Evolutionary conservation across 2,113 vertebrate species (phyloP).

Genomic region (Telmatochromis sp.): DNA sequence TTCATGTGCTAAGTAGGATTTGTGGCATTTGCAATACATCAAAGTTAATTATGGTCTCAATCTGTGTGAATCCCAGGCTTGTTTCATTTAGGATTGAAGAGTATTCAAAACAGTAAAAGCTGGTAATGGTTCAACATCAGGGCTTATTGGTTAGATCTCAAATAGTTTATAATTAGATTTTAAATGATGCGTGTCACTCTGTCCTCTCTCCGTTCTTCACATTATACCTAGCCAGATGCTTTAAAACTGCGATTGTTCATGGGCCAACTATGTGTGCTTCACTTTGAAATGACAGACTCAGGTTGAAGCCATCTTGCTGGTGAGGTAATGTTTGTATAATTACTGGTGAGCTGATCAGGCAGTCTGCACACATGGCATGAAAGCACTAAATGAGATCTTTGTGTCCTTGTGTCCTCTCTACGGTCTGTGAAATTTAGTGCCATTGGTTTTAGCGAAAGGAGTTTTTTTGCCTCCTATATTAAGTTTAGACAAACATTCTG

Average conservation of each 20-base stretch:
- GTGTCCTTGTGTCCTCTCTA: background rate
- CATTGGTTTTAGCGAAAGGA: background rate
- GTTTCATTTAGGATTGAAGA: slow-evolving; percentile 8
- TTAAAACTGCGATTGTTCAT: background rate
- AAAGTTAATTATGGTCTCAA: slow-evolving; percentile 41
- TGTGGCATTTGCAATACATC: slow-evolving; percentile 56
- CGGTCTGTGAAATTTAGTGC: background rate
- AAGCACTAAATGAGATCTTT: background rate
- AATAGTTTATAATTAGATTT: background rate
- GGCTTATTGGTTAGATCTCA: background rate
- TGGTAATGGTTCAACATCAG: background rate
- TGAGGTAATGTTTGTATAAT: background rate
- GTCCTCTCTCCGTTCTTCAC: background rate
- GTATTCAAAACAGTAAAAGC: background rate
- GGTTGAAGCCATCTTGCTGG: background rate
- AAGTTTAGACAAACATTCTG: background rate
- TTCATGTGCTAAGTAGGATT: slow-evolving; percentile 77
- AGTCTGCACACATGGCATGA: background rate
- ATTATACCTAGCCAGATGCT: background rate
- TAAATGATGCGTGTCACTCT: background rate
- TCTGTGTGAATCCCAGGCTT: slow-evolving; percentile 24
- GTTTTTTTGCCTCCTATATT: background rate
- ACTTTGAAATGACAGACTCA: background rate
- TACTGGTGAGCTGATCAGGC: background rate
- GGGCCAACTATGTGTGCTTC: background rate